Evolutionary conservation across 2,113 vertebrate species (phyloP).

Genomic region (Pyxicephalus adspersus): DNA sequence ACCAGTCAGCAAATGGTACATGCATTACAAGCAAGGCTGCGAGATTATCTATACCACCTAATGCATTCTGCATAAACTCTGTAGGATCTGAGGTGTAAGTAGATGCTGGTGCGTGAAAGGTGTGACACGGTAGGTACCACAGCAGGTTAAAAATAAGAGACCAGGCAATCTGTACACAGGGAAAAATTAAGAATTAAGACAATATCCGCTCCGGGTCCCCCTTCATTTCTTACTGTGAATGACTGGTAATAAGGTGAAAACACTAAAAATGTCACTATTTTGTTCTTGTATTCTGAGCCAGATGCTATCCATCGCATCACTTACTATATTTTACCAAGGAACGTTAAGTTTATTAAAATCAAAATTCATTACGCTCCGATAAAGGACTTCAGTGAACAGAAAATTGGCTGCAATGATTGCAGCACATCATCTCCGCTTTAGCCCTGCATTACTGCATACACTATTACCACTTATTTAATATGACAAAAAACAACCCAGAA

Average conservation of each 20-base stretch:
- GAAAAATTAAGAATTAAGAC: not conserved
- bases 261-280: too few relatives aligned
- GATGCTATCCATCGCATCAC: not conserved
- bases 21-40: not conserved
- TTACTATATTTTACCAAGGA: too few relatives aligned
- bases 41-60: slow-evolving; percentile 5
- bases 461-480: too few relatives aligned
- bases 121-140: slow-evolving; percentile 6
- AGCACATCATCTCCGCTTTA: too few relatives aligned
- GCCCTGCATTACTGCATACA: too few relatives aligned
- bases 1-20: slow-evolving; percentile 30
- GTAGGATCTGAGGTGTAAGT: slow-evolving; percentile 21
- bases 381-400: too few relatives aligned
- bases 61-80: slow-evolving; percentile 37
- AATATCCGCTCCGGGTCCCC: too few relatives aligned
- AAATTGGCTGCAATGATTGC: too few relatives aligned
- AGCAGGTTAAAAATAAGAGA: slow-evolving; percentile 29
- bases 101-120: slow-evolving; percentile 40
- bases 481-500: too few relatives aligned
- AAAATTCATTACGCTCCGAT: too few relatives aligned
- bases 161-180: slow-evolving; percentile 6
- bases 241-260: not conserved
- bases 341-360: too few relatives aligned
- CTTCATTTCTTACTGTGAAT: not conserved
- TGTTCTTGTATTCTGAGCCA: not conserved